A percentile compares a stretch with the other conserved stretches of the same genome.
These are phyloP conservation scores for Thinocorus orbignyianus DNA, from an alignment of 2,113 vertebrate species.

Conservation along the genomic window DNA sequence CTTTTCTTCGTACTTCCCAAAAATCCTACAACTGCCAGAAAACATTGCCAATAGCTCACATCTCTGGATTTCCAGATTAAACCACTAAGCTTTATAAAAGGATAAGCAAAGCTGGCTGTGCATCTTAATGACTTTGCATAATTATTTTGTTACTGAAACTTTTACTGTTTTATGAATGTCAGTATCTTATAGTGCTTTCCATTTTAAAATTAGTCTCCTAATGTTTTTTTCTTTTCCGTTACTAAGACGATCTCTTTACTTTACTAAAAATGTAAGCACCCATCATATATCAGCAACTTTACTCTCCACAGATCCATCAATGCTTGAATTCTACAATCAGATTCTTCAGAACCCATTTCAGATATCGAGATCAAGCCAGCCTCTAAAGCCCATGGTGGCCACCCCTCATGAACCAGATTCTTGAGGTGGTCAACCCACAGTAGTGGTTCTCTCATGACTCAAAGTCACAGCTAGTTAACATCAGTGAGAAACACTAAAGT, in stretches of 20 bases:
- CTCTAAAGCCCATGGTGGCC: background rate
- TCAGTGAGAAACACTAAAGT: background rate
- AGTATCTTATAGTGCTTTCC: background rate
- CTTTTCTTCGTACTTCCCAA: background rate
- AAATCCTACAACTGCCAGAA: background rate
- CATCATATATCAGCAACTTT: background rate
- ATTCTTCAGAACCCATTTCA: background rate
- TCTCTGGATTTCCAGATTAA: background rate
- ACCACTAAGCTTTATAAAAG: background rate
- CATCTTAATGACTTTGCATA: background rate
- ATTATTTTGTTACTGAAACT: background rate
- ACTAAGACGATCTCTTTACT: background rate
- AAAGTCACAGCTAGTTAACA: background rate
- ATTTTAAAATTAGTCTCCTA: background rate
- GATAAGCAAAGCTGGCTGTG: background rate
- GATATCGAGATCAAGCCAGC: background rate
- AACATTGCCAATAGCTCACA: rapidly evolving
- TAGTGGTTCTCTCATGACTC: background rate
- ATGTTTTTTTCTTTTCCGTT: background rate
- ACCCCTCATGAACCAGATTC: background rate
- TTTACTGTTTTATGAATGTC: background rate
- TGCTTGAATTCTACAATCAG: background rate
- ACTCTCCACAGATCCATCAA: background rate
- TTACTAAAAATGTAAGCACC: background rate
- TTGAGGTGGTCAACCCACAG: background rate